Conservation (phyloP, 2,888 invertebrate species). For the Drosophila demipolita region DNA sequence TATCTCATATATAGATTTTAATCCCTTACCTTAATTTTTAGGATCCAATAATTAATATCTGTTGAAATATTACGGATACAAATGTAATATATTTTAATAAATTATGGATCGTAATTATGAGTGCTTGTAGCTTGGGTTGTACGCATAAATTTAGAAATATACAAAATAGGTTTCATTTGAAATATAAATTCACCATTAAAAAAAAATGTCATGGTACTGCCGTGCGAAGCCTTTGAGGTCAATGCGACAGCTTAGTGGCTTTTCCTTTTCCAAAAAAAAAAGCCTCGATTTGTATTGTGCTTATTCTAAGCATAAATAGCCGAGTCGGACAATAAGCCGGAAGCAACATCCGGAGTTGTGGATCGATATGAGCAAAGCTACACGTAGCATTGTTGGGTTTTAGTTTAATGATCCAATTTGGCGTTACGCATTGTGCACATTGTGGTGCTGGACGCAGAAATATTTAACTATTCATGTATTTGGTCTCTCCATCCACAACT, state of each 20-base stretch:
- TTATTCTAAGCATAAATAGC: constrained; percentile 70
- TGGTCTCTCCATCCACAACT: constrained; percentile 10
- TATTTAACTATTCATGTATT: constrained; percentile 61
- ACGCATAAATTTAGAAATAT: neutral
- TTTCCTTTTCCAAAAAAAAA: constrained; percentile 30
- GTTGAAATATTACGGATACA: neutral
- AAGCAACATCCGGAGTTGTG: constrained; percentile 83
- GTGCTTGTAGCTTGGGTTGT: neutral
- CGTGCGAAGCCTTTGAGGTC: constrained; percentile 50
- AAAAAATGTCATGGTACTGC: constrained; percentile 28
- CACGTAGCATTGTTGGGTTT: constrained; percentile 68
- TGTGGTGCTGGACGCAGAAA: constrained; percentile 55
- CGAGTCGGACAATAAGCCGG: constrained; percentile 81
- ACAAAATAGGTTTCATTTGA: neutral
- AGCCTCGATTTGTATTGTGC: constrained; percentile 53
- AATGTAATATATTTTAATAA: neutral
- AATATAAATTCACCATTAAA: constrained; percentile 34
- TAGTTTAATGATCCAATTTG: constrained; percentile 79
- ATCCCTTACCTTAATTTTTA: neutral
- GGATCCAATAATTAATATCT: neutral
- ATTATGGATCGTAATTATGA: neutral
- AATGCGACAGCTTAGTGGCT: constrained; percentile 49
- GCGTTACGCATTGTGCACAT: constrained; percentile 81
- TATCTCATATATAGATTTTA: neutral
- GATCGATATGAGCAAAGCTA: constrained; percentile 76